A percentile compares a stretch with the other conserved stretches of the same genome.
These are phyloP conservation scores for Panthera uncia DNA, from an alignment of 2,113 vertebrate species.

Conservation along the genomic window DNA sequence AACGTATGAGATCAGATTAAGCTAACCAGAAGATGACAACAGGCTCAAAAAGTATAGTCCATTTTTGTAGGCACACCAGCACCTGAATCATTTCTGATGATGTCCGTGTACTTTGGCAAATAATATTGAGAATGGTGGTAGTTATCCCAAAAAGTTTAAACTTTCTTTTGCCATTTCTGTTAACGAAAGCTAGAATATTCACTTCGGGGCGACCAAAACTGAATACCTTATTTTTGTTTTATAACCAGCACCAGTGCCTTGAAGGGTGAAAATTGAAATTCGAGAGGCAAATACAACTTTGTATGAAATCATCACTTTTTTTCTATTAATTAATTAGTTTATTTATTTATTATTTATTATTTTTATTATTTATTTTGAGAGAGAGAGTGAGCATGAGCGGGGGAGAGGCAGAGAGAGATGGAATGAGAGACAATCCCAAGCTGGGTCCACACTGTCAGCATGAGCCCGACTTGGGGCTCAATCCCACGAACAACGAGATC, in stretches of 20 bases:
- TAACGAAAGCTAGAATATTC: background rate
- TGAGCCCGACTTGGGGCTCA: too few relatives aligned
- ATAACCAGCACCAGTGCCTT: background rate
- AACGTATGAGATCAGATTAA: background rate
- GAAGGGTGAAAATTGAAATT: conserved; percentile 9
- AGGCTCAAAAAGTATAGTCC: background rate
- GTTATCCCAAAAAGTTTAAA: background rate
- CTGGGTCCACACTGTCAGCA: too few relatives aligned
- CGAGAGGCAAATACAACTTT: background rate
- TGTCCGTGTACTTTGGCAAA: background rate
- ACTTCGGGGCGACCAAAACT: background rate
- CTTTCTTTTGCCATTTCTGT: background rate
- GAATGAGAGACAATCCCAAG: too few relatives aligned
- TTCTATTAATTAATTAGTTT: too few relatives aligned
- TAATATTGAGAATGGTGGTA: background rate
- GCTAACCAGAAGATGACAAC: background rate
- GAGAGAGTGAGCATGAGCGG: too few relatives aligned
- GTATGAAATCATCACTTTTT: background rate
- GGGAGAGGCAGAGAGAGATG: too few relatives aligned
- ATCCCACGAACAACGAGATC: too few relatives aligned
- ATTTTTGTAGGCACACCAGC: background rate
- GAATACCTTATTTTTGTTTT: background rate
- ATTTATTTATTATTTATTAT: too few relatives aligned
- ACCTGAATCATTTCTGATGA: conserved; percentile 1
- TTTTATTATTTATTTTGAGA: too few relatives aligned